phyloP scores from a whole-genome alignment of 1,140 invertebrate species.

The Pentalonia nigronervosa region DNA sequence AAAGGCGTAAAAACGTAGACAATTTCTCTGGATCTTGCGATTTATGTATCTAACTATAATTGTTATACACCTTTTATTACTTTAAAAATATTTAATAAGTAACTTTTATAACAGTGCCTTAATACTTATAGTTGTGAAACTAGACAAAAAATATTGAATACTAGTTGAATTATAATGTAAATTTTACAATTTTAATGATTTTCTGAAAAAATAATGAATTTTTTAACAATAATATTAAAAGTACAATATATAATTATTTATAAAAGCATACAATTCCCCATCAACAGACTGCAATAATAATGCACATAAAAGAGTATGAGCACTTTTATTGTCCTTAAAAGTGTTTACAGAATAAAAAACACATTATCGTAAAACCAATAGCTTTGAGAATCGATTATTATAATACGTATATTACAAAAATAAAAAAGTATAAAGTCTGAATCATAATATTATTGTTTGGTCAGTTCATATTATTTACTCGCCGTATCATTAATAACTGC shows the following conservation, averaged over 20 bases:
- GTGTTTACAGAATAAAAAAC: not conserved
- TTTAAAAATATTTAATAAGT: too few relatives aligned
- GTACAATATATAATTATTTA: not conserved
- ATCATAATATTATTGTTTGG: not conserved
- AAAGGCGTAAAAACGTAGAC: too few relatives aligned
- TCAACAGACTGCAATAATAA: not conserved
- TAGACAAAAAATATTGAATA: too few relatives aligned
- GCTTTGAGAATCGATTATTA: not conserved
- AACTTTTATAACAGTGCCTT: too few relatives aligned
- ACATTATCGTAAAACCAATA: conserved; percentile 14
- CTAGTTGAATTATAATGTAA: not conserved
- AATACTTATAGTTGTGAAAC: too few relatives aligned
- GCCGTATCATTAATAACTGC: not conserved
- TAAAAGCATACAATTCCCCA: not conserved
- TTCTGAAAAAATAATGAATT: not conserved
- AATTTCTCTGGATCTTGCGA: too few relatives aligned
- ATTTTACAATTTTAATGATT: not conserved
- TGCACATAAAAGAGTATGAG: not conserved
- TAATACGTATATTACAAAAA: not conserved
- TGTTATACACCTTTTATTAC: too few relatives aligned
- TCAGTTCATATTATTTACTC: not conserved
- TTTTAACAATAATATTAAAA: not conserved
- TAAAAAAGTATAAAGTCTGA: not conserved
- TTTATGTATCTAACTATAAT: too few relatives aligned
- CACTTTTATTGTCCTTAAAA: not conserved